Evolutionary conservation across 1,140 invertebrate genomes (phyloP), one percentile per base, ranked within the genome.

Genomic region (Drosophila orosa): DNA sequence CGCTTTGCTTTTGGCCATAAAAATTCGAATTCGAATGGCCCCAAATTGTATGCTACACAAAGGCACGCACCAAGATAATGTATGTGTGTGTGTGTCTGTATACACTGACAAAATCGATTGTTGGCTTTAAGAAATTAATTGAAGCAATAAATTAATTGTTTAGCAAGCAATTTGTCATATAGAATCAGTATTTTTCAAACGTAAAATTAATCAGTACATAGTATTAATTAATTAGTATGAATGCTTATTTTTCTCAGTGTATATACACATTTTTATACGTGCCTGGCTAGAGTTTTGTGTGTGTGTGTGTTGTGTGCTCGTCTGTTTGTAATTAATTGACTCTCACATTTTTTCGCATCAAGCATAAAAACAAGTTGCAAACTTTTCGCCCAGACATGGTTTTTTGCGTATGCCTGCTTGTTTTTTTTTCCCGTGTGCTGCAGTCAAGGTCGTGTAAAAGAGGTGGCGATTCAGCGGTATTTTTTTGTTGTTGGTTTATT

Each of bases 281-380:
- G 39, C 15, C 10, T 44, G 33, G 48, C 40, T 52, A 9, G 50
- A 39, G 17, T 48, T 73, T 22, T 55, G 2, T 25, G 42, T 44
- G 42, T 42, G 22, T 13, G 24, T 27, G 61, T 66, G 37, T 33
- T 13, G 24, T 27, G 61, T 66, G 37, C 35, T 68, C 25, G 62
- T 44, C 57, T 75, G 76, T 57, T 73, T 87, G 83, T 87, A 89
- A 87, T 87, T 87, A 89, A 87, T 87, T 89, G 83, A 86, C 79
- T 86, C 75, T 54, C 71, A 82, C 67, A 71, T 71, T 86, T 87
- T 50, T 86, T 82, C 66, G 45, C 83, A 72, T 86, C 66, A 57
- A 68, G 63, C 59, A 66, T 52, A 78, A 86, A 78, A 80, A 73
- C 58, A 71, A 78, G 57, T 47, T 50, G 57, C 52, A 59, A 71